Evolutionary conservation across 2,888 invertebrate species (phyloP).

Genomic region (Drosophila colorata): DNA sequence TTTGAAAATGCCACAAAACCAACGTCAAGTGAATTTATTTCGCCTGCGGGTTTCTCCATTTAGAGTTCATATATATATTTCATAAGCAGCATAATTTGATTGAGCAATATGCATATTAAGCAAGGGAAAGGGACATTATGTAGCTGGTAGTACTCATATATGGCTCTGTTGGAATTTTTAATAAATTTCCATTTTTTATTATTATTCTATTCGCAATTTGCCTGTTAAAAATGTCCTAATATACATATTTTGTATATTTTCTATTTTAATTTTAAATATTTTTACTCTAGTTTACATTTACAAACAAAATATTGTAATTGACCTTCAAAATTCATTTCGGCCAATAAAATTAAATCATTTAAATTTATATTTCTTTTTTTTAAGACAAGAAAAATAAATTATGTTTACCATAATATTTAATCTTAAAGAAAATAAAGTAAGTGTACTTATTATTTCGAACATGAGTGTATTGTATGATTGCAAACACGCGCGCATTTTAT

Average conservation of each 20-base stretch:
- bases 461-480: no score
- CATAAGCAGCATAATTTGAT: slow-evolving; percentile 47
- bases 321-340: no score
- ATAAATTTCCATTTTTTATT: background rate
- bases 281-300: no score
- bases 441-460: no score
- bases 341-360: no score
- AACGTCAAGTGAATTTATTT: slow-evolving; percentile 50
- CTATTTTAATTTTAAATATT: background rate
- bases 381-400: no score
- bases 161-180: background rate
- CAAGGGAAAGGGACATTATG: background rate
- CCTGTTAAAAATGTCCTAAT: background rate
- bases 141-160: background rate
- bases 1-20: slow-evolving; percentile 37
- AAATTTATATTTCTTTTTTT: no score
- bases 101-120: slow-evolving; percentile 32
- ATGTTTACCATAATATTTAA: no score
- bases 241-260: no score
- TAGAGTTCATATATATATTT: slow-evolving; percentile 11
- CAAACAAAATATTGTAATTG: no score
- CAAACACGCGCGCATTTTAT: no score
- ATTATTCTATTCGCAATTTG: background rate
- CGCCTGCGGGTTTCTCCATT: slow-evolving; percentile 12
- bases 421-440: no score